Percentiles rank a stretch among this genome's conserved stretches.
Evolutionary conservation across 92 coral and sea anemone genomes (phyloP).

Genomic region (Palythoa grandiflora): DNA sequence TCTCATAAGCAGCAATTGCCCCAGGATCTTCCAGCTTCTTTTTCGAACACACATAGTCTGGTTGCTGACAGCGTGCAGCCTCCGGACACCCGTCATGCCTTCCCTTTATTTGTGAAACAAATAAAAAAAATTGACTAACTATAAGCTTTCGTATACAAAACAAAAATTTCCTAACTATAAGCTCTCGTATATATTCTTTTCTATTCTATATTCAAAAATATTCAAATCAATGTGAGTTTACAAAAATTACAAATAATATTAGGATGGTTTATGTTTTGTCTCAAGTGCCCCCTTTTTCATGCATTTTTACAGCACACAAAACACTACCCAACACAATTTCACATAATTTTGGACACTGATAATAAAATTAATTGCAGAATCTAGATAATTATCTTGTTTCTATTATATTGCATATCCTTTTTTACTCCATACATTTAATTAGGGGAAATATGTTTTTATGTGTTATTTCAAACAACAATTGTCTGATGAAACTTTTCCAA

Average conservation of each 20-base stretch:
- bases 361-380: background rate
- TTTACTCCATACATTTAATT: background rate
- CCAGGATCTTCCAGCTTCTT: slow-evolving; percentile 12
- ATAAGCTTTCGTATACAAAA: background rate
- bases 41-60: background rate
- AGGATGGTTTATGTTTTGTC: background rate
- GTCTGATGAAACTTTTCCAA: background rate
- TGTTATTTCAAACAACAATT: background rate
- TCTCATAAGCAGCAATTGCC: too few relatives aligned
- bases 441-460: background rate
- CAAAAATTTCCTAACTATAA: background rate
- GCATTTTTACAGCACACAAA: too few relatives aligned
- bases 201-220: background rate
- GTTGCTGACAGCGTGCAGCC: slow-evolving; percentile 17
- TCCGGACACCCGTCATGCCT: background rate
- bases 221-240: background rate
- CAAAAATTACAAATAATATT: background rate
- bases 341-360: background rate
- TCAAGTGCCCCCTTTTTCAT: background rate
- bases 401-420: background rate
- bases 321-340: too few relatives aligned
- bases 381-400: background rate
- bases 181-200: background rate
- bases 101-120: background rate
- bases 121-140: too few relatives aligned